Evolutionary conservation across 2,113 vertebrate genomes (phyloP).

Genomic region (Mesocricetus auratus): DNA sequence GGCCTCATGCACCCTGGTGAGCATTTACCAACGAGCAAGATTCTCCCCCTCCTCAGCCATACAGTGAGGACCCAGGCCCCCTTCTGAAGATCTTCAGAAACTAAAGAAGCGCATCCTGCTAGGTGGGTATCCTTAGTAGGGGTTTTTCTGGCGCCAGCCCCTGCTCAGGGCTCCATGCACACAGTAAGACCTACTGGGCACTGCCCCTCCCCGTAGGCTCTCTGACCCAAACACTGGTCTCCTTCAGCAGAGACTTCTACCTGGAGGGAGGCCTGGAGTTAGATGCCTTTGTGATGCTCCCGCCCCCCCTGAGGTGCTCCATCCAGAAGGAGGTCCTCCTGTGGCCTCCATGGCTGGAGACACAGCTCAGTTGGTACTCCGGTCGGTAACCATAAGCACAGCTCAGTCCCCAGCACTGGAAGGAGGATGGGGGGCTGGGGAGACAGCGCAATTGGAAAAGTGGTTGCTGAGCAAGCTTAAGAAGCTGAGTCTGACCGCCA

Average conservation of each 20-base stretch:
- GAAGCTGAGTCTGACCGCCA: neutral
- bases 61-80: neutral
- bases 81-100: neutral
- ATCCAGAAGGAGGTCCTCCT: neutral
- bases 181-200: neutral
- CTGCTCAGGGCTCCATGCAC: rapidly evolving
- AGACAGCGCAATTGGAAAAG: too few species aligned
- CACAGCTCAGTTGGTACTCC: too few species aligned
- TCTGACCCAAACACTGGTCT: neutral
- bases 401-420: neutral
- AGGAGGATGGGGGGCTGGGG: neutral
- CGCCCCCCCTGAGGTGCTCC: neutral
- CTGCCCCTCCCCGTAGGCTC: rapidly evolving
- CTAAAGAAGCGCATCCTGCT: rapidly evolving
- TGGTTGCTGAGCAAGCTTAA: too few species aligned
- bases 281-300: neutral
- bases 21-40: neutral
- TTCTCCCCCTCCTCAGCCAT: rapidly evolving
- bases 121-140: neutral
- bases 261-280: rapidly evolving
- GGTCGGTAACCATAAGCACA: neutral
- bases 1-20: neutral
- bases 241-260: neutral
- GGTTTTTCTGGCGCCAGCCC: neutral
- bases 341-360: neutral